A percentile compares a stretch with the other conserved stretches of the same genome.
Conservation (phyloP, 1,140 invertebrate species). For the Trypoxylus dichotomus region DNA sequence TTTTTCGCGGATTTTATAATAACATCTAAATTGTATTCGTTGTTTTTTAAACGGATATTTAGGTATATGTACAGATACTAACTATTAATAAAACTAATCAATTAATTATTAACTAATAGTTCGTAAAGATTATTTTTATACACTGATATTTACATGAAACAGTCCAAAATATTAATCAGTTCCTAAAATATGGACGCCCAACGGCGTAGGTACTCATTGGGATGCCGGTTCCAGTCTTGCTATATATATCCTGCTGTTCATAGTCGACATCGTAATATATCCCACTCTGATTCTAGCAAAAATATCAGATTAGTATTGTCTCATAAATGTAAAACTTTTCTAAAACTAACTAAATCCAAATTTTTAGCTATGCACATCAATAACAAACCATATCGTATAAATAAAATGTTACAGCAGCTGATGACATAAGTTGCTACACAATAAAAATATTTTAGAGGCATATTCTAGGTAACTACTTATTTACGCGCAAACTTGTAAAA, state of each 20-base stretch:
- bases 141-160: neutral
- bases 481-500: too few relatives aligned
- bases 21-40: too few relatives aligned
- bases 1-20: too few relatives aligned
- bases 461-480: too few relatives aligned
- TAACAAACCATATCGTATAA: too few relatives aligned
- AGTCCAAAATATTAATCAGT: constrained; percentile 34
- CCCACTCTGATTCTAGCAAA: constrained; percentile 74
- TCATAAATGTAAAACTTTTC: neutral
- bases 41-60: neutral
- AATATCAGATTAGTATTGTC: neutral
- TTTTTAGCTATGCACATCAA: too few relatives aligned
- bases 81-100: neutral
- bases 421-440: too few relatives aligned
- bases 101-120: neutral
- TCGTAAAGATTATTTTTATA: neutral
- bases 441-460: too few relatives aligned
- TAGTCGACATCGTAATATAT: constrained; percentile 89
- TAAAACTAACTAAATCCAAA: neutral
- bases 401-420: too few relatives aligned
- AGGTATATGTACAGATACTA: neutral
- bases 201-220: constrained; percentile 69
- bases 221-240: constrained; percentile 64
- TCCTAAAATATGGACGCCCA: constrained; percentile 53
- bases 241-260: constrained; percentile 66